A percentile compares a stretch with the other conserved stretches of the same genome.
Conservation (phyloP, 2,888 invertebrate species). For the Eucriotettix oculatus region DNA sequence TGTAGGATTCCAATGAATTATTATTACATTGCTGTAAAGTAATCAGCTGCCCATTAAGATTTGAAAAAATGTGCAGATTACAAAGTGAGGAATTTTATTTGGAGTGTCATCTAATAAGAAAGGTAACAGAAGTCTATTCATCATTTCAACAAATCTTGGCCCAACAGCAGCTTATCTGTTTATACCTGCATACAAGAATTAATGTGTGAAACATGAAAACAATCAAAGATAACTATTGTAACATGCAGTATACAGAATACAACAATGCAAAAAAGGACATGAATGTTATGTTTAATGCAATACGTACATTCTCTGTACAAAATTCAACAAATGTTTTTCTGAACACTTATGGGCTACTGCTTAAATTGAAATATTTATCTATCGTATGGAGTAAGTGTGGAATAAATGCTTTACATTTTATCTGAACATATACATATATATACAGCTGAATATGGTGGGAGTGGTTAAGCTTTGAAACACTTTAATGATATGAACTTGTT, state of each 20-base stretch:
- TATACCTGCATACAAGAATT: neutral
- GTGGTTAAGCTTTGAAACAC: neutral
- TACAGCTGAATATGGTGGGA: neutral
- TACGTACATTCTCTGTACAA: constrained; percentile 6
- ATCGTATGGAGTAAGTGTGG: too few species aligned
- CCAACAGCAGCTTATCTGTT: constrained; percentile 1
- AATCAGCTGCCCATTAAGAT: neutral
- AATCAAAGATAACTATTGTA: neutral
- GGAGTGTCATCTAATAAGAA: neutral
- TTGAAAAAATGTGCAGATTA: neutral
- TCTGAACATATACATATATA: too few species aligned
- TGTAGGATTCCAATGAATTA: too few species aligned
- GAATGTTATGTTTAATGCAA: neutral
- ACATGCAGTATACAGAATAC: neutral
- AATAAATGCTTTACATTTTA: too few species aligned
- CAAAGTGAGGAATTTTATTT: neutral
- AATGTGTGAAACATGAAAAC: neutral
- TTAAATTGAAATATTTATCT: too few species aligned
- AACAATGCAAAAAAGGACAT: neutral
- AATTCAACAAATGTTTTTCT: constrained; percentile 5
- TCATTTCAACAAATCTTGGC: neutral
- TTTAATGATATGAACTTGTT: neutral
- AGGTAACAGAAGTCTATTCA: neutral
- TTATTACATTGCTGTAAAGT: too few species aligned
- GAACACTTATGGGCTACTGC: neutral